These are phyloP conservation scores for Heterocephalus glaber DNA, from an alignment of 2,113 vertebrate genomes.

Conservation along the genomic window DNA sequence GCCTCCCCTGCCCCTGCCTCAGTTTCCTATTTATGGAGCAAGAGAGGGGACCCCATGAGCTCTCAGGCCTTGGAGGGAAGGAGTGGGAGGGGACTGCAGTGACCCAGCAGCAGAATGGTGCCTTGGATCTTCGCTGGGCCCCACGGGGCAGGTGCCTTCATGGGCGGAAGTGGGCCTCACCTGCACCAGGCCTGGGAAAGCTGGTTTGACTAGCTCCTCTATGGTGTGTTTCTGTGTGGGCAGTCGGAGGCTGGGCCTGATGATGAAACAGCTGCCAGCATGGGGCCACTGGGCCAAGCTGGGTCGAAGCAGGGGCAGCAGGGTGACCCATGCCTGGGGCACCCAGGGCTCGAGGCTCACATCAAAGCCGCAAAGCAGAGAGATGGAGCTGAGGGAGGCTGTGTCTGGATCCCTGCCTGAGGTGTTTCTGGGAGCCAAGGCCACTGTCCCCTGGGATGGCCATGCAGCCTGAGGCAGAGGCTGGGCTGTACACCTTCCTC, in stretches of 20 bases:
- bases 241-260: neutral
- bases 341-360: neutral
- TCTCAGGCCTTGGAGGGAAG: neutral
- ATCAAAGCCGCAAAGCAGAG: neutral
- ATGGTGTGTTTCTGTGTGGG: neutral
- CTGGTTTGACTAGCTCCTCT: constrained; percentile 74
- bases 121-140: neutral
- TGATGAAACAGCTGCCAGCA: neutral
- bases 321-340: neutral
- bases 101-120: neutral
- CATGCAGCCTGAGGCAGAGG: neutral
- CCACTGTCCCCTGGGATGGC: neutral
- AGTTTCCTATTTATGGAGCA: neutral
- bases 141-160: constrained; percentile 14
- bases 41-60: neutral
- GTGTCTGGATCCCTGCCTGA: neutral
- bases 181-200: constrained; percentile 49
- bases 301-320: neutral
- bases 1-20: neutral
- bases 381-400: neutral
- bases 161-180: constrained; percentile 20
- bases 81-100: neutral
- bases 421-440: neutral
- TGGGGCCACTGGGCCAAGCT: neutral
- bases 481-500: neutral